Conservation (phyloP, 1,140 invertebrate genomes). For the Homalodisca vitripennis region DNA sequence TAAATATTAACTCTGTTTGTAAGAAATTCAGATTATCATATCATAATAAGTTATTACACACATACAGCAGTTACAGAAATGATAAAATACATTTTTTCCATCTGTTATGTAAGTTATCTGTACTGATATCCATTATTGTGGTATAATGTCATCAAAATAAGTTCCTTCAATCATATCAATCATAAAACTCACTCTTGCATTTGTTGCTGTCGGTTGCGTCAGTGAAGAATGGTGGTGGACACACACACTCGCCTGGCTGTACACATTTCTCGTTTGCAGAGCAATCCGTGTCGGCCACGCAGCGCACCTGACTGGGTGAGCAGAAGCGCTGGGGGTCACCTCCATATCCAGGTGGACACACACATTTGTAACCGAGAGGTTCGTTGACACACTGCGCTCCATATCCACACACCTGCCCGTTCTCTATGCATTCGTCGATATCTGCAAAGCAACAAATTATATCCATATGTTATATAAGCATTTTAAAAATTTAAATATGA, state of each 20-base stretch:
- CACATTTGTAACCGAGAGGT: conserved; percentile 74
- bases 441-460: no score
- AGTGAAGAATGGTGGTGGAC: conserved; percentile 83
- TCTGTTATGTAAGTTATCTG: no score
- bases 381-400: conserved; percentile 83
- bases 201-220: conserved; percentile 75
- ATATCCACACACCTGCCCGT: conserved; percentile 74
- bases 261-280: conserved; percentile 85
- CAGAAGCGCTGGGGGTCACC: conserved; percentile 67
- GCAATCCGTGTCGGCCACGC: conserved; percentile 76
- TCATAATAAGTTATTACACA: no score
- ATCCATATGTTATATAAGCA: no score
- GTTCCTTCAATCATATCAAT: no score
- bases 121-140: no score
- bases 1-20: no score
- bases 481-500: background rate
- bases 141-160: no score
- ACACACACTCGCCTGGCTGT: conserved; percentile 85
- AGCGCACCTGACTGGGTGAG: conserved; percentile 74
- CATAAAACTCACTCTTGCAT: conserved; percentile 70
- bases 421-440: conserved; percentile 75
- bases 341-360: conserved; percentile 74
- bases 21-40: no score
- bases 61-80: no score
- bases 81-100: no score